phyloP scores from a whole-genome alignment of 2,113 vertebrate species.

The Parus major region DNA sequence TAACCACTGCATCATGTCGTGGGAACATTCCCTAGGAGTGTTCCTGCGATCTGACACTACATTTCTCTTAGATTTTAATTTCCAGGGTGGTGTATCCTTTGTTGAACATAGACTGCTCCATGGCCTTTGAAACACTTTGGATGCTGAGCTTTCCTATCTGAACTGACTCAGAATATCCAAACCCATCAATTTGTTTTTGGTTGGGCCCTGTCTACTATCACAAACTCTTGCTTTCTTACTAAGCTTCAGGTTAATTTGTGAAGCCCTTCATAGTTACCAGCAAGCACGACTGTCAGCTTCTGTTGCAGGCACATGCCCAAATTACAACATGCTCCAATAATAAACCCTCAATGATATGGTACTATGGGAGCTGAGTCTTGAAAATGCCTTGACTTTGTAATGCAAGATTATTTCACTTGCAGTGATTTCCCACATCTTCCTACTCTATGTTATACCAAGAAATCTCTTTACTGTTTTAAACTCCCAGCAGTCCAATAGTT shows the following conservation, averaged over 20 bases:
- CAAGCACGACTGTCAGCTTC: not conserved
- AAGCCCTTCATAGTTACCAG: not conserved
- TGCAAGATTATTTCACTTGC: not conserved
- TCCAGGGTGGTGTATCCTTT: not conserved
- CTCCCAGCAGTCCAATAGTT: not conserved
- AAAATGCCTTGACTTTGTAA: not conserved
- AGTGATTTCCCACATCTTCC: not conserved
- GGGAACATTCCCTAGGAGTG: not conserved
- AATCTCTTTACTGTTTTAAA: not conserved
- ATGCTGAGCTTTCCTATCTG: not conserved
- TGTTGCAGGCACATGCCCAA: not conserved
- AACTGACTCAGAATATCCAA: not conserved
- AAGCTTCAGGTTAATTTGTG: not conserved
- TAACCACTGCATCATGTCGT: not conserved
- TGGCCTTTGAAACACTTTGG: not conserved
- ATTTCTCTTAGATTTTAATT: not conserved
- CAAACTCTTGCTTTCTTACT: not conserved
- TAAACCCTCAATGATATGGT: not conserved
- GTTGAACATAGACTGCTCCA: not conserved
- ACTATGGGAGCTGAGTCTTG: not conserved
- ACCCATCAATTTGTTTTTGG: not conserved
- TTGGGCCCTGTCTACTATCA: not conserved
- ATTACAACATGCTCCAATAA: not conserved
- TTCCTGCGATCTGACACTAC: not conserved
- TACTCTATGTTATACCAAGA: not conserved